Evolutionary conservation across 2,888 invertebrate genomes (phyloP), one percentile per base, ranked within the genome.

Genomic region (Dendrolimus houi): DNA sequence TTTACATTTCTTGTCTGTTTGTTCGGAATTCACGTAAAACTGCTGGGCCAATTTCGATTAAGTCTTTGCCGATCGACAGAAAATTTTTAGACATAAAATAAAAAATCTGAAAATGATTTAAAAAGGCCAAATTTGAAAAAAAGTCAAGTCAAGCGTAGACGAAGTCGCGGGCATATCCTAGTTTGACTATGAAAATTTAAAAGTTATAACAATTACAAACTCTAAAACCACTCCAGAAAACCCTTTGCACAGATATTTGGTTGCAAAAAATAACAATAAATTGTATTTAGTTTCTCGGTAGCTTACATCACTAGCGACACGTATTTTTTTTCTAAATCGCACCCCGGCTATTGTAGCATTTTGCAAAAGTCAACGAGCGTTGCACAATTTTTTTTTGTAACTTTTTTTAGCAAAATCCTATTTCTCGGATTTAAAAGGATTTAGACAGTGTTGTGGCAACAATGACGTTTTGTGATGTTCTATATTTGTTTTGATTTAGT

Each of bases 341-440:
- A 69, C 70, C 66, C 63, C 55, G 60, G 59, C 80, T 64, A 82
- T 89, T 88, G 86, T 86, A 76, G 58, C 77, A 69, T 77, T 81
- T 81, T 77, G 81, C 76, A 66, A 72, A 78, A 90, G 90, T 90
- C 90, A 90, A 90, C 87, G 87, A 90, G 88, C 71, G 12, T 47
- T 47, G 72, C 63, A 60, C 63, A 74, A 79, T 83, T 83, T 79
- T 75, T 68, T 60, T 57, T 59, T 58, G 52, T 58, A 54, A 59
- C 67, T 78, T 83, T 85, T 84, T 79, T 77, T 68, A 14, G 58
- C 61, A 64, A 85, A 89, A 87, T 86, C 87, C 85, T 81, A 87
- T 89, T 90, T 89, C 82, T 87, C 86, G 87, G 87, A 86, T 89
- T 90, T 87, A 80, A 87, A 85, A 74, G 90, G 90, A 89, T 88